Conservation (phyloP, 2,113 vertebrate genomes). For the Lamprologus lemairii region DNA sequence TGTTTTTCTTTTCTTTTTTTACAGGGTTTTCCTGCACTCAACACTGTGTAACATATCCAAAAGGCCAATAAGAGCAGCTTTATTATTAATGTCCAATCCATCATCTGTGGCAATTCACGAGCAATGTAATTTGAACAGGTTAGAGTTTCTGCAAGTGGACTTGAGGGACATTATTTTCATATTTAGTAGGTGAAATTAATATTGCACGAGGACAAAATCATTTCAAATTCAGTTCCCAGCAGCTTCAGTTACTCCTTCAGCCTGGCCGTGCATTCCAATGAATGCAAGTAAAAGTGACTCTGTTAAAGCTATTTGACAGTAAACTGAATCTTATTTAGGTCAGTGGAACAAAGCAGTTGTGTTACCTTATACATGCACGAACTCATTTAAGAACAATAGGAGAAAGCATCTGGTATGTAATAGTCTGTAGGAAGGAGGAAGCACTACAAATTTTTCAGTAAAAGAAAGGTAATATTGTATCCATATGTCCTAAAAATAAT, state of each 20-base stretch:
- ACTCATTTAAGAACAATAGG: neutral
- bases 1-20: neutral
- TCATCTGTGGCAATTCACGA: neutral
- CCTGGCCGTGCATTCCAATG: neutral
- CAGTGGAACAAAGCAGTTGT: neutral
- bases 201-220: neutral
- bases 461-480: neutral
- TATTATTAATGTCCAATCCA: neutral
- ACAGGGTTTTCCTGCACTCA: neutral
- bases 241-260: neutral
- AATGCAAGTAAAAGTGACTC: neutral
- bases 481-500: neutral
- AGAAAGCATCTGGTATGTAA: neutral
- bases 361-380: neutral
- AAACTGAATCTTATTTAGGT: neutral
- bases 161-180: neutral
- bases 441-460: neutral
- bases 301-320: neutral
- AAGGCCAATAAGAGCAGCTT: neutral
- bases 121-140: neutral
- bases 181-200: neutral
- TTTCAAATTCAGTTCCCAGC: neutral
- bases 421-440: neutral
- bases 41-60: neutral
- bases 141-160: neutral